Conservation (phyloP, 2,888 invertebrate species). For the Hanleya hanleyi region DNA sequence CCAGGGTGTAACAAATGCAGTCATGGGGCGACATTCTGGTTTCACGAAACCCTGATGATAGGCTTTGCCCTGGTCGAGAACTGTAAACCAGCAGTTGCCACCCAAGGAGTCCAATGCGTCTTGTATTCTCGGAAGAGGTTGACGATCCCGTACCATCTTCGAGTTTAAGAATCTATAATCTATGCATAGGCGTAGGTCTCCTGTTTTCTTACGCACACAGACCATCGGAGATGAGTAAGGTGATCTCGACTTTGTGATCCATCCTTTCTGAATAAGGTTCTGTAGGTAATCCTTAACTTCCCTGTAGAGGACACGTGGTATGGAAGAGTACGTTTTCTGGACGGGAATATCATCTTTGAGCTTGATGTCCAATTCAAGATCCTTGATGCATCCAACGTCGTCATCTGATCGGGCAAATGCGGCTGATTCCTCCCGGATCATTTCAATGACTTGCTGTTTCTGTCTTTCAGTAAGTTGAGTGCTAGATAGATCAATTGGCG, state of each 20-base stretch:
- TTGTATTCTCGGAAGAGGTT: conserved; percentile 29
- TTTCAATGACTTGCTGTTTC: too few species aligned
- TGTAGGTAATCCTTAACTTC: conserved; percentile 43
- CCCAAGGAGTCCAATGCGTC: conserved; percentile 22
- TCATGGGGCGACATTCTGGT: conserved; percentile 19
- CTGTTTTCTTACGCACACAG: conserved; percentile 10
- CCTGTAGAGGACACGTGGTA: conserved; percentile 35
- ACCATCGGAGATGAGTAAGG: not conserved
- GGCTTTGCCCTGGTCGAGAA: conserved; percentile 25
- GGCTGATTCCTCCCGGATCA: too few species aligned
- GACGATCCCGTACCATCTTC: conserved; percentile 16
- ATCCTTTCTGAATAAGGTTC: conserved; percentile 30
- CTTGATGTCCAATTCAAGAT: too few species aligned
- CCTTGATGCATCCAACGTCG: too few species aligned
- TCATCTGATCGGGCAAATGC: too few species aligned
- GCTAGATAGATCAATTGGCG: too few species aligned
- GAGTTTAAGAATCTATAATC: conserved; percentile 29
- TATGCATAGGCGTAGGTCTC: conserved; percentile 25
- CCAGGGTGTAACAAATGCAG: conserved; percentile 14
- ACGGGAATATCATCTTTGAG: conserved; percentile 35
- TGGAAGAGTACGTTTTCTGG: conserved; percentile 27
- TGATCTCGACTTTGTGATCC: conserved; percentile 25
- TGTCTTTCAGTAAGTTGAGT: too few species aligned
- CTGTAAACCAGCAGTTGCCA: conserved; percentile 26
- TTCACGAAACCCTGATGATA: conserved; percentile 31